Evolutionary conservation across 2,113 vertebrate species (phyloP).

Genomic region (Sinosuthora webbiana): DNA sequence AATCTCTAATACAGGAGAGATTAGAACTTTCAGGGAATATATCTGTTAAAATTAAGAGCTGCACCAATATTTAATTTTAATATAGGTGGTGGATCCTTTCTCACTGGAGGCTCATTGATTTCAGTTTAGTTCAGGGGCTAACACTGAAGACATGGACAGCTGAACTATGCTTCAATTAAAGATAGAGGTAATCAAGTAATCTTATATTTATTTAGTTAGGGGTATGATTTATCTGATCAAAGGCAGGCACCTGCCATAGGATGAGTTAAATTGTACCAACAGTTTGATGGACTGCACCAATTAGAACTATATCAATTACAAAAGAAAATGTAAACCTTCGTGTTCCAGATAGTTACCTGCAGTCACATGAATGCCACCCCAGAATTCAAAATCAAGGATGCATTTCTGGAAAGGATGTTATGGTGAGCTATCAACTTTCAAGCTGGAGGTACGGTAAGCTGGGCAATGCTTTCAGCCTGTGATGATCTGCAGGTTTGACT

Average conservation of each 20-base stretch:
- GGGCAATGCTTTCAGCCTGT: neutral
- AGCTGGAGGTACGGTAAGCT: neutral
- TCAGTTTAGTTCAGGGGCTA: neutral
- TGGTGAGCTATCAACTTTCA: neutral
- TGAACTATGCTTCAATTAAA: neutral
- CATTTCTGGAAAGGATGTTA: neutral
- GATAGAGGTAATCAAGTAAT: neutral
- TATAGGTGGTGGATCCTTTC: neutral
- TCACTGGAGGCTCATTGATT: neutral
- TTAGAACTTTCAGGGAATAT: neutral
- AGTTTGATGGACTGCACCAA: neutral
- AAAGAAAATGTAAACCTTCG: neutral
- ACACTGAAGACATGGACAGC: neutral
- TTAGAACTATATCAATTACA: neutral
- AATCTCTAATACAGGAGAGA: neutral
- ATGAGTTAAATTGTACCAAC: neutral
- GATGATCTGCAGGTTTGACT: neutral
- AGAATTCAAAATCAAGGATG: neutral
- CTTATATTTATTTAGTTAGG: neutral
- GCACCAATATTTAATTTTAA: neutral
- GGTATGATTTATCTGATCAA: neutral
- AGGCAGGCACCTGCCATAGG: neutral
- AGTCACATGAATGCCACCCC: neutral
- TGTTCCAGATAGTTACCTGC: neutral
- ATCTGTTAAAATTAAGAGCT: neutral